Base-by-base conservation (phyloP, 2,888 invertebrate genomes). In the Crocallis elinguaria region DNA sequence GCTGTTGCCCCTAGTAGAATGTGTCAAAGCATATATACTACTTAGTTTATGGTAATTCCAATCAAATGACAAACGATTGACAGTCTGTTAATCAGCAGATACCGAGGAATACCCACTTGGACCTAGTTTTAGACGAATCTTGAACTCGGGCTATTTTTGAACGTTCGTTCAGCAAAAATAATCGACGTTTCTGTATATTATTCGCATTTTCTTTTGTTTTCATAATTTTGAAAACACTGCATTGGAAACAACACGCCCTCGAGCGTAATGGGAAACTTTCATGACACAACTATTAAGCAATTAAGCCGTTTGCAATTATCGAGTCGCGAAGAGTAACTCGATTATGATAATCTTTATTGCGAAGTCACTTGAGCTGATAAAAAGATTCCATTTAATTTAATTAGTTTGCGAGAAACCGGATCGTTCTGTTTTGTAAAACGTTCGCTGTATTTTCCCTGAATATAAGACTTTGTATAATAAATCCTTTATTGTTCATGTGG, bases 291-390 rank as follows among this genome's bases (percentile, higher is more conserved):
- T 32, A 36, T 13, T 42, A 35, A 25, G 14, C 9, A 3, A 17
- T 35, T 19, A 19, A 4, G 17, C 23, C 38, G 12, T 52, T 52
- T 21, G 45, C 41, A 45, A 41, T 58, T 57, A 63, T 60, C 56
- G 53, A 52, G 52, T 46, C 49, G 48, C 45, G 44, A 35, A 52
- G 33, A 46, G 33, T 43, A 56, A 56, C 48, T 30, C 43, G 51
- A 52, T 58, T 60, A 57, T 60, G 33, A 60, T 63, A 60, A 63
- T 60, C 60, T 58, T 51, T 42, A 60, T 38, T 57, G 56, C 52
- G 45, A 50, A 50, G 57, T 60, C 50, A 58, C 60, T 56, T 37
- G 43, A 54, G 60, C 56, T 53, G 54, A 54, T 49, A 49, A 58
- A 60, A 56, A 56, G 56, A 56, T 60, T 51, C 58, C 23, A 54